A percentile compares a stretch with the other conserved stretches of the same genome.
Conservation (phyloP, 2,797 vertebrate species). For the Psittacula derbiana region DNA sequence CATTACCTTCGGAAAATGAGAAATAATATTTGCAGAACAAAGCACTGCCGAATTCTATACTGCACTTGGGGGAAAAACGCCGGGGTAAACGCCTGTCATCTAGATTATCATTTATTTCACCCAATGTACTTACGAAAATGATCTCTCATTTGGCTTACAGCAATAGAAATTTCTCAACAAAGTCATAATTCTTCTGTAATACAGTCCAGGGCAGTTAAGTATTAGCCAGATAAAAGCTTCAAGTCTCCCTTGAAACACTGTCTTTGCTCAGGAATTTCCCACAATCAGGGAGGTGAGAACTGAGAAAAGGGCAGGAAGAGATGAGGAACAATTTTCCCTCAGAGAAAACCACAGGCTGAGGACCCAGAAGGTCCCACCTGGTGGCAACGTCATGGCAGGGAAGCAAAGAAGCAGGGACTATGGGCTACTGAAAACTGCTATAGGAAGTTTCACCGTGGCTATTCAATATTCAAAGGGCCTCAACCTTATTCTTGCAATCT, state of each 20-base stretch:
- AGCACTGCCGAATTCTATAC: slow-evolving; percentile 62
- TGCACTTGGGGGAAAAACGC: slow-evolving; percentile 56
- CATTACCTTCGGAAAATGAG: slow-evolving; percentile 61
- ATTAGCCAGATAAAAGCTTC: slow-evolving; percentile 9
- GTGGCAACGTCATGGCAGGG: neutral
- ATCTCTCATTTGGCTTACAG: slow-evolving; percentile 68
- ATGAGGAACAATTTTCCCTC: neutral
- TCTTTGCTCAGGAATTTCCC: neutral
- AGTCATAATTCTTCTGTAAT: slow-evolving; percentile 40
- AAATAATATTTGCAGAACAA: slow-evolving; percentile 65
- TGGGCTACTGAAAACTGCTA: neutral
- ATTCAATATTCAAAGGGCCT: neutral
- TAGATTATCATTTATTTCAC: slow-evolving; percentile 70
- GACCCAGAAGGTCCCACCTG: neutral
- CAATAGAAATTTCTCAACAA: slow-evolving; percentile 55
- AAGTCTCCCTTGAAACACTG: slow-evolving; percentile 6
- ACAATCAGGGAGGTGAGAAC: neutral
- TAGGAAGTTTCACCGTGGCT: neutral
- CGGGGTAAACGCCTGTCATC: slow-evolving; percentile 60
- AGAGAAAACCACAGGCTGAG: neutral
- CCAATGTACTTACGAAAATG: slow-evolving; percentile 76
- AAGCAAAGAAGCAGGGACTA: neutral
- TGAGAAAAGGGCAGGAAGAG: neutral
- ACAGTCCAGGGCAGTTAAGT: slow-evolving; percentile 33
- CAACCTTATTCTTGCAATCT: neutral